Evolutionary conservation across 2,888 invertebrate genomes (phyloP).

Genomic region (Caenorhabditis uteleia): DNA sequence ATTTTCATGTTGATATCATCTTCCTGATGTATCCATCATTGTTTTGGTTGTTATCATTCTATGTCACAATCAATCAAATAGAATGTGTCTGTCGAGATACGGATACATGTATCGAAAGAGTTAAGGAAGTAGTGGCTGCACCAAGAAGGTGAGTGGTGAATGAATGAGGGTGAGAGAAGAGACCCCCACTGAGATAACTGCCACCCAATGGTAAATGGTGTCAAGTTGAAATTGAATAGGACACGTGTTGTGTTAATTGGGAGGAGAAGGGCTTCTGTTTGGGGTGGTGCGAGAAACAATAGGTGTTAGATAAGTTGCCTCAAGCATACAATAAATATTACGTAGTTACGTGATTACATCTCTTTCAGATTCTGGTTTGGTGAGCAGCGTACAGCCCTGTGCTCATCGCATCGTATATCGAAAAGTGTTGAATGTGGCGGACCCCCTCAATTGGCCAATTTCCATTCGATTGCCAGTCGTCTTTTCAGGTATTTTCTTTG

Average conservation of each 20-base stretch:
- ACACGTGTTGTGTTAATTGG: slow-evolving; percentile 2
- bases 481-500: slow-evolving; percentile 25
- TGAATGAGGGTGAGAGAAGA: slow-evolving; percentile 5
- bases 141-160: slow-evolving; percentile 36
- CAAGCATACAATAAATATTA: background rate
- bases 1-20: too few species aligned
- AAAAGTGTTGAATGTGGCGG: slow-evolving; percentile 30
- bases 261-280: background rate
- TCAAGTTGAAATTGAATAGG: background rate
- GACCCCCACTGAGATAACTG: slow-evolving; percentile 6
- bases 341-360: background rate
- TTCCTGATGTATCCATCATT: too few species aligned
- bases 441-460: slow-evolving; percentile 38
- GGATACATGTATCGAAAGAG: slow-evolving; percentile 42
- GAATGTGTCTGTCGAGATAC: slow-evolving; percentile 41
- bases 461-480: slow-evolving; percentile 49
- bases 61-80: too few species aligned
- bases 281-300: background rate
- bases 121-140: slow-evolving; percentile 45
- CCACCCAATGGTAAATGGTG: slow-evolving; percentile 16
- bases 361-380: slow-evolving; percentile 52
- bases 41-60: too few species aligned
- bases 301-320: background rate
- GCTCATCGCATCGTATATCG: slow-evolving; percentile 26
- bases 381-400: slow-evolving; percentile 47